phyloP scores from a whole-genome alignment of 1,140 invertebrate genomes.

The Calliopsis andreniformis region DNA sequence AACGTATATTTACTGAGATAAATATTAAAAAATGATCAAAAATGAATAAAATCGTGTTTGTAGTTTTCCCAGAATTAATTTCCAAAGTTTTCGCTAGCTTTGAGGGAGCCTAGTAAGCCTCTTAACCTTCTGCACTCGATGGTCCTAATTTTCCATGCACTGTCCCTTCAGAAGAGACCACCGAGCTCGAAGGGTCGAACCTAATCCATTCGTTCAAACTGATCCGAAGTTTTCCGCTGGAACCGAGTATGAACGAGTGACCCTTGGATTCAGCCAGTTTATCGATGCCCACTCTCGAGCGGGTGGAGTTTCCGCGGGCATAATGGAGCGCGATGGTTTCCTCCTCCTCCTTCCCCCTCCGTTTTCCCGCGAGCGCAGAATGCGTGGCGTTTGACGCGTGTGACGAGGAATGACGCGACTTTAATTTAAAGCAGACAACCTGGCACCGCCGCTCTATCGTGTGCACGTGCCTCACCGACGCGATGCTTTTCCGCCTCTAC shows the following conservation, averaged over 20 bases:
- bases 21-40: too few species aligned
- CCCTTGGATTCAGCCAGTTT: neutral
- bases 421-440: conserved; percentile 43
- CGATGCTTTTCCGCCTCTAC: neutral
- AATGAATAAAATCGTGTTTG: too few species aligned
- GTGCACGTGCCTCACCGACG: conserved; percentile 15
- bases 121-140: too few species aligned
- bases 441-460: conserved; percentile 12
- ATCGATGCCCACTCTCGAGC: neutral
- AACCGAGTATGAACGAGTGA: neutral
- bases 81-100: too few species aligned
- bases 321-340: neutral
- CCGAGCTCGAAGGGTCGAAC: too few species aligned
- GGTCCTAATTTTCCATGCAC: too few species aligned
- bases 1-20: too few species aligned
- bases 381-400: conserved; percentile 8
- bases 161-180: too few species aligned
- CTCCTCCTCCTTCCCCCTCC: neutral
- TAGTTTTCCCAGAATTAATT: too few species aligned
- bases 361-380: conserved; percentile 1
- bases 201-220: too few species aligned
- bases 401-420: conserved; percentile 25
- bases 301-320: neutral
- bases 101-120: too few species aligned
- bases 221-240: too few species aligned